Evolutionary conservation across 2,797 vertebrate genomes (phyloP), one percentile per base, ranked within the genome.

Genomic region (Macropodus opercularis): DNA sequence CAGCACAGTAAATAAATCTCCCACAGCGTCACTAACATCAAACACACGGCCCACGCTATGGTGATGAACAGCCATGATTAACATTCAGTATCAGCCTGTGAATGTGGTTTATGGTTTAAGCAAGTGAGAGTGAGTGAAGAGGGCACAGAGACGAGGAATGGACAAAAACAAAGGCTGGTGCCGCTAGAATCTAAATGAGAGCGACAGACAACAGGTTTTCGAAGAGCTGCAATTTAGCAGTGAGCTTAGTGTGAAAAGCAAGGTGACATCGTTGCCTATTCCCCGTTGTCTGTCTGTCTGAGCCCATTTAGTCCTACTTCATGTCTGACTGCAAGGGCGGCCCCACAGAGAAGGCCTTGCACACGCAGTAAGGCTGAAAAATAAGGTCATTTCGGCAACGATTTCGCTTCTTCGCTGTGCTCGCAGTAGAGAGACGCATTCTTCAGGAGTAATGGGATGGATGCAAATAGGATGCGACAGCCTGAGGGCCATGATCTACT

Each of bases 391-490:
- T 48, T 53, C 63, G 55, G 61, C 65, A 59, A 63, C 51, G 50
- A 58, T 75, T 75, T 77, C 63, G 58, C 40, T 74, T 68, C 63
- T 56, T 13, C 55, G 41, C 46, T 6, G 23, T 44, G 63, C 52
- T 44, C 55, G 19, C 67, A 41, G 61, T 27, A 39, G 22, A 71
- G 43, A 62, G 46, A 49, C 46, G 42, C 73, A 80, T 84, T 90
- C 78, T 83, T 75, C 29, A 61, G 47, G 69, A 79, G 69, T 75
- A 83, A 79, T 58, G 67, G 71, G 69, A 85, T 65, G 71, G 73
- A 89, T 67, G 69, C 59, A 74, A 72, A 87, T 71, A 75, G 68
- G 64, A 67, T 34, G 34, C 8, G 74, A 85, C 73, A 80, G 72
- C 69, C 62, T 8, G 11, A 35, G 74, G 73, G 75, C 73, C 38